These are phyloP conservation scores for Vannuccia rotundouncinata DNA, from an alignment of 2,888 invertebrate genomes.

Conservation along the genomic window DNA sequence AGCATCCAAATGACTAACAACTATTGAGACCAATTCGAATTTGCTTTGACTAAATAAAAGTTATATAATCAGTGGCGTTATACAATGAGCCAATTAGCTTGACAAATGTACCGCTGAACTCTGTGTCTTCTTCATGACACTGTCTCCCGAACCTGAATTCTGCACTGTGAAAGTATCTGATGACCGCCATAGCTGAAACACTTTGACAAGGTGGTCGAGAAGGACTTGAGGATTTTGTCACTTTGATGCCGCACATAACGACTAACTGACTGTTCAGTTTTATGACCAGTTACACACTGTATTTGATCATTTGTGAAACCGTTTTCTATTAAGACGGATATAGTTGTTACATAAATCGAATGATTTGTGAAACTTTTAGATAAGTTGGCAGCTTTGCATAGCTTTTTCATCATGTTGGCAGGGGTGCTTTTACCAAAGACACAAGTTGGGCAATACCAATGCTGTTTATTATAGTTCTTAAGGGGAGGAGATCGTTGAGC, in stretches of 20 bases:
- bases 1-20: too few species aligned
- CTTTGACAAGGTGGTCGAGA: background rate
- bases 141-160: background rate
- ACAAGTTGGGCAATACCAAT: background rate
- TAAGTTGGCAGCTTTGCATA: background rate
- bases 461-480: background rate
- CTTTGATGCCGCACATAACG: background rate
- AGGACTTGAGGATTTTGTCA: background rate
- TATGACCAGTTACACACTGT: background rate
- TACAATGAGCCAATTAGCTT: too few species aligned
- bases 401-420: background rate
- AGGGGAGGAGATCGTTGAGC: background rate
- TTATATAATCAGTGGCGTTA: too few species aligned
- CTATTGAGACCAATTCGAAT: too few species aligned
- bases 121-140: background rate
- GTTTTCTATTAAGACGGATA: background rate
- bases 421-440: background rate
- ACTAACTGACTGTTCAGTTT: background rate
- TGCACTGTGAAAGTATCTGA: background rate
- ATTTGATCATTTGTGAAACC: slow-evolving; percentile 11
- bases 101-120: background rate
- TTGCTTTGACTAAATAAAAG: too few species aligned
- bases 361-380: background rate
- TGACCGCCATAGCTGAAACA: background rate
- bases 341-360: background rate